Evolutionary conservation across 1,140 invertebrate species (phyloP), one percentile per base, ranked within the genome.

Genomic region (Rhagoletis zephyria): DNA sequence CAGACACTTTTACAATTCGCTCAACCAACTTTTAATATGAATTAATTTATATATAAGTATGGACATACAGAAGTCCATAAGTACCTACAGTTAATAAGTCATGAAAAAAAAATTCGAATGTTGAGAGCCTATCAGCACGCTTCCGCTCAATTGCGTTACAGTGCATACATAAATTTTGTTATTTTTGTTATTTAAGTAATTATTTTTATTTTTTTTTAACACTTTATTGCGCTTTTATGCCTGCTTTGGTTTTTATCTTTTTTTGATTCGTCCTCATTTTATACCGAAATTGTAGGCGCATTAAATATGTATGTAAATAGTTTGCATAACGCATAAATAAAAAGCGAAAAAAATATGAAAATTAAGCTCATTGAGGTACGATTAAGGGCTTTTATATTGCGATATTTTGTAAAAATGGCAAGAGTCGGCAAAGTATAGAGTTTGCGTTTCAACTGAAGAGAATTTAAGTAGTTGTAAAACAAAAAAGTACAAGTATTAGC

Each of bases 91-190:
- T 10, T 67, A 42, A 40, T 67, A 40, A 9, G 64, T 67, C 10
- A 67, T 2, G 64, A 67, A 30, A 12, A 40, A 67, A 30, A 12
- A 40, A 67, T 12, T 7, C 64, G 19, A 3, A 10, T 12, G 48
- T 42, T 48, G 70, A 16, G 70, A 14, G 40, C 45, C 40, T 74
- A 74, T 74, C 70, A 74, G 70, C 45, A n/a, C 14, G 5, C 40
- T 74, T 74, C 70, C 70, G 42, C 70, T 74, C 70, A 74, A 74
- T 74, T 74, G 42, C 40, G 14, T 16, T 48, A 14, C 40, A 12
- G 14, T 10, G 48, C 42, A 74, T 51, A 74, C 42, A 74, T 51
- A 74, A 74, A 74, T 74, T 74, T 12, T 45, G 45, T 45, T 5
- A 74, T 51, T 6, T 74, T 30, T 30, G 30, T 30, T 30, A 30